phyloP scores from a whole-genome alignment of 2,113 vertebrate genomes.

The Tachysurus fulvidraco region DNA sequence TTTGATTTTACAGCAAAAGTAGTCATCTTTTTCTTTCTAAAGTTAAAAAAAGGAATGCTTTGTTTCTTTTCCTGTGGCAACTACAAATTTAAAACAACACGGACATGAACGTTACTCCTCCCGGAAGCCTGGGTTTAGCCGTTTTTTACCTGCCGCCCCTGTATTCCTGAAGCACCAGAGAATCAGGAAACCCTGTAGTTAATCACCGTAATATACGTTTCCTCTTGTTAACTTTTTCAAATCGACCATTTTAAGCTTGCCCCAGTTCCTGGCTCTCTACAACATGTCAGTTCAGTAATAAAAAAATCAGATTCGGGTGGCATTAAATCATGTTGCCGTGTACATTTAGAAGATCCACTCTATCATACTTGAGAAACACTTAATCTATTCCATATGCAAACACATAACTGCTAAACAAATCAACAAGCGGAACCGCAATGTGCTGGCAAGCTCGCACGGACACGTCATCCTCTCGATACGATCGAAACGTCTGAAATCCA shows the following conservation, averaged over 20 bases:
- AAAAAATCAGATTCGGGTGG: not conserved
- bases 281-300: not conserved
- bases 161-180: not conserved
- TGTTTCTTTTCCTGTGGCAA: not conserved
- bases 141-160: not conserved
- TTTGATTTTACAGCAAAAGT: not conserved
- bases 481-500: slow-evolving; percentile 54
- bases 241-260: not conserved
- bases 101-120: not conserved
- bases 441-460: slow-evolving; percentile 24
- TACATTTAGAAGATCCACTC: not conserved
- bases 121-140: not conserved
- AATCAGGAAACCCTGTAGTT: not conserved
- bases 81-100: not conserved
- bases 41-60: not conserved
- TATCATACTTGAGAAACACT: not conserved
- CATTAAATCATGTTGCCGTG: not conserved
- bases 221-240: not conserved
- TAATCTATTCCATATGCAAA: not conserved
- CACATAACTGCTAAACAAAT: not conserved
- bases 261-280: not conserved
- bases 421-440: not conserved
- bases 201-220: not conserved
- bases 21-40: not conserved
- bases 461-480: slow-evolving; percentile 4